Percentiles rank a stretch among this genome's conserved stretches.
Conservation (phyloP, 2,113 vertebrate genomes). For the Heterotilapia buettikoferi region DNA sequence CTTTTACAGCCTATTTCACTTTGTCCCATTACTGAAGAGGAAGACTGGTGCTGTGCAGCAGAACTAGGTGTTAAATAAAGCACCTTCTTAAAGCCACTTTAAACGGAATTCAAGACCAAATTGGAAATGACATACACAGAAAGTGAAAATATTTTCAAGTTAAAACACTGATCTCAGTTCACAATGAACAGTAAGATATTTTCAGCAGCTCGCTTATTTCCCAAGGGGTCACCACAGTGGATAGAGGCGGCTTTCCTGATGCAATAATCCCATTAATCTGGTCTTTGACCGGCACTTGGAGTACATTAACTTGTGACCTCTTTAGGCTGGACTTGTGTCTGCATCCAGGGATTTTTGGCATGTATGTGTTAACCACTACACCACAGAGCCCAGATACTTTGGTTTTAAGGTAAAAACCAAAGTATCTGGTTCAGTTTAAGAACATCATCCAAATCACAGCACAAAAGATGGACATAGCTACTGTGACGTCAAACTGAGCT, state of each 20-base stretch:
- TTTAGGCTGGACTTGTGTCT: background rate
- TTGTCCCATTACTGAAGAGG: background rate
- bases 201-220: background rate
- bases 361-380: background rate
- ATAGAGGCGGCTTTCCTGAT: background rate
- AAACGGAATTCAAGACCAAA: rapidly evolving
- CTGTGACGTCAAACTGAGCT: background rate
- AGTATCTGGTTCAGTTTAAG: background rate
- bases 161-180: background rate
- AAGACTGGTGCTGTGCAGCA: background rate
- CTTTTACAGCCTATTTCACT: background rate
- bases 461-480: background rate
- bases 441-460: background rate
- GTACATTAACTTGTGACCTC: background rate
- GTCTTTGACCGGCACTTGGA: rapidly evolving
- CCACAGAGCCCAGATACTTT: background rate
- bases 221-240: background rate
- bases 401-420: background rate
- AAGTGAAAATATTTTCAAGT: background rate
- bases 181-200: background rate
- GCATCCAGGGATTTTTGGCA: background rate
- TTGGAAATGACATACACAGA: background rate
- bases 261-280: background rate
- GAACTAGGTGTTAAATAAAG: background rate
- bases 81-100: background rate